These are phyloP conservation scores for Seriola aureovittata DNA, from an alignment of 2,113 vertebrate species.

Conservation along the genomic window DNA sequence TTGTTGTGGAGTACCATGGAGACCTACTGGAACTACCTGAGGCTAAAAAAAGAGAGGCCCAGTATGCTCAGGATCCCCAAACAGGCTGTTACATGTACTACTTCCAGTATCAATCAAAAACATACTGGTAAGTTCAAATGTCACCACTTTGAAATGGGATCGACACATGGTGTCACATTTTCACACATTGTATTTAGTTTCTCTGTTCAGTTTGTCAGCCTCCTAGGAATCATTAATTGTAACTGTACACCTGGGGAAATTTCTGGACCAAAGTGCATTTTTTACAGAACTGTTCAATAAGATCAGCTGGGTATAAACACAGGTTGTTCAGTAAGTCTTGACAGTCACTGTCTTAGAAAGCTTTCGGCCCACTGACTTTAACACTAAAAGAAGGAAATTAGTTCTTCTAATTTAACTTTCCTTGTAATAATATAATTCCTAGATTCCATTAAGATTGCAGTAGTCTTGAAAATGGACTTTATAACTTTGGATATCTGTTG, in stretches of 20 bases:
- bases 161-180: not conserved
- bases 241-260: not conserved
- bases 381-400: too few species aligned
- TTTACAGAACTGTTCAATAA: not conserved
- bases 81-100: conserved; percentile 99
- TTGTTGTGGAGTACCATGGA: conserved; percentile 84
- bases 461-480: not conserved
- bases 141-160: not conserved
- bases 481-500: not conserved
- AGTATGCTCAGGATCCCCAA: conserved; percentile 91
- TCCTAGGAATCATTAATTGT: not conserved
- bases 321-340: not conserved
- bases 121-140: conserved; percentile 90
- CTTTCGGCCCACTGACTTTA: not conserved
- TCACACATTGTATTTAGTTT: not conserved
- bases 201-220: not conserved
- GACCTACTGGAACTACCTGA: conserved; percentile 85
- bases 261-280: not conserved
- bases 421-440: not conserved
- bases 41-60: conserved; percentile 89
- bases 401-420: too few species aligned
- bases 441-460: not conserved
- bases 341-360: not conserved
- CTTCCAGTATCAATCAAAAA: conserved; percentile 93
- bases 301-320: not conserved